Conservation (phyloP, 2,888 invertebrate genomes). For the Oasisia sp. region DNA sequence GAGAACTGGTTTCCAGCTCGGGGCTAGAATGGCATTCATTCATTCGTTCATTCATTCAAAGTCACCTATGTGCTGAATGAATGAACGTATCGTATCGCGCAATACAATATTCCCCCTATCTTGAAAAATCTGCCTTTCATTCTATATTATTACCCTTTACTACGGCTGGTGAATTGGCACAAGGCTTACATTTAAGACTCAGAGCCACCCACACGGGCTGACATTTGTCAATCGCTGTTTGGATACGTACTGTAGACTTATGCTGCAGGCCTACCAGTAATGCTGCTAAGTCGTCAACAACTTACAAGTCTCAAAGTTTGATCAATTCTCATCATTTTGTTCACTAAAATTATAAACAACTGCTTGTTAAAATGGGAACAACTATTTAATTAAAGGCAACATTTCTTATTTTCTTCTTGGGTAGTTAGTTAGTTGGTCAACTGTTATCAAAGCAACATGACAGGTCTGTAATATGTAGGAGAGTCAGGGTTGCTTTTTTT, state of each 20-base stretch:
- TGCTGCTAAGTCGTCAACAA: no score
- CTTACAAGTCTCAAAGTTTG: background rate
- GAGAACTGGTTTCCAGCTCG: no score
- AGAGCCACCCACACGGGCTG: background rate
- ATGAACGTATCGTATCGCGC: background rate
- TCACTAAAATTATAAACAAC: background rate
- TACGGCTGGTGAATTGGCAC: background rate
- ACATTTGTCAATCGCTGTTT: background rate
- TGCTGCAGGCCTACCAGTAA: background rate
- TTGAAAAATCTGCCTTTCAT: background rate
- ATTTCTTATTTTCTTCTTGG: background rate
- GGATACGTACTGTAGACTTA: background rate
- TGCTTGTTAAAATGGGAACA: background rate
- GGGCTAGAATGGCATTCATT: background rate
- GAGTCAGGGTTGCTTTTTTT: background rate
- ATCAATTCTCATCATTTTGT: background rate
- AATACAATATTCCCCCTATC: conserved; percentile 5
- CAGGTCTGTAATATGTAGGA: background rate
- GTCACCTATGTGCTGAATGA: background rate
- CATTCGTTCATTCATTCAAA: background rate
- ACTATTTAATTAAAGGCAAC: background rate
- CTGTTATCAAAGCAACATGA: background rate
- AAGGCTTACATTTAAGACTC: background rate
- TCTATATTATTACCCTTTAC: background rate
- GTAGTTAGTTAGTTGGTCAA: background rate